Evolutionary conservation across 2,797 vertebrate genomes (phyloP).

Genomic region (Xenentodon cancila): DNA sequence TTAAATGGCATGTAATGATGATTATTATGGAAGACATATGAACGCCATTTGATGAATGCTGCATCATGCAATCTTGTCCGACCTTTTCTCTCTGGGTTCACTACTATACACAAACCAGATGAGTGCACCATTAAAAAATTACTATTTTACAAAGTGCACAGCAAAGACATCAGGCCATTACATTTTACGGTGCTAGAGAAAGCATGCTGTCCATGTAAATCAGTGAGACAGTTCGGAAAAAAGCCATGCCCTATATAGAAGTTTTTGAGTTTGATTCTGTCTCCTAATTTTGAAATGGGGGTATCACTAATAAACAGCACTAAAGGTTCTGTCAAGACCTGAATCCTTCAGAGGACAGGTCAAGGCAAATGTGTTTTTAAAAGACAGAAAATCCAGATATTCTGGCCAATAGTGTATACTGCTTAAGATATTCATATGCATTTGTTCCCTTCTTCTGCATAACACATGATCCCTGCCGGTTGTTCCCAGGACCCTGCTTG

Average conservation of each 20-base stretch:
- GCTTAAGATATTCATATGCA: neutral
- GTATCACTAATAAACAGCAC: slow-evolving; percentile 1
- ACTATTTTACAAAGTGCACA: slow-evolving; percentile 14
- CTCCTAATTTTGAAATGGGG: slow-evolving; percentile 15
- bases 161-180: neutral
- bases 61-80: slow-evolving; percentile 26
- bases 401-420: neutral
- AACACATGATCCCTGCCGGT: slow-evolving; percentile 14
- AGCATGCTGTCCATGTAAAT: slow-evolving; percentile 20
- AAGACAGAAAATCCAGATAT: too few species aligned
- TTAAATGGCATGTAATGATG: slow-evolving; percentile 41
- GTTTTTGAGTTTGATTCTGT: slow-evolving; percentile 12
- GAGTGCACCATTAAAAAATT: slow-evolving; percentile 27
- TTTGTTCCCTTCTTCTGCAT: slow-evolving; percentile 22
- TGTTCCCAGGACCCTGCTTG: slow-evolving; percentile 14
- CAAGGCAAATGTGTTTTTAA: too few species aligned
- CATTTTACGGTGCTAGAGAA: slow-evolving; percentile 2
- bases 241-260: slow-evolving; percentile 13
- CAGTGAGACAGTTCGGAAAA: slow-evolving; percentile 21
- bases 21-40: slow-evolving; percentile 55
- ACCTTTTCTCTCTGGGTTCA: slow-evolving; percentile 12
- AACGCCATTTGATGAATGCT: slow-evolving; percentile 55
- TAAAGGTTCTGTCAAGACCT: neutral
- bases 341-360: too few species aligned
- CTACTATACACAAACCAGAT: slow-evolving; percentile 15